Conservation (phyloP, 2,888 invertebrate genomes). For the Andrena fulva region DNA sequence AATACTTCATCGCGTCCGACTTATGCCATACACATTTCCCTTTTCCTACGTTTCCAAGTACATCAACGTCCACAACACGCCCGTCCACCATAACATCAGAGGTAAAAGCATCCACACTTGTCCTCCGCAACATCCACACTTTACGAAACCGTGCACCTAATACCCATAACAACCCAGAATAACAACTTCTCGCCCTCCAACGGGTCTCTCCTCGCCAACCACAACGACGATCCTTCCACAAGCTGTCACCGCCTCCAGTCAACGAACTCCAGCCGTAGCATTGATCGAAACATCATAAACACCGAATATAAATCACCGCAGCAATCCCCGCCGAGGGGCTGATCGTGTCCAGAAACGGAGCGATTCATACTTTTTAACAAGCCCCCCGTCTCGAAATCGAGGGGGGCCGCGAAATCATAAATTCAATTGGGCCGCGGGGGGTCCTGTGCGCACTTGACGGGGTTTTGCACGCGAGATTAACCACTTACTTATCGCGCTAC, state of each 20-base stretch:
- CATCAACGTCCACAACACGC: no score
- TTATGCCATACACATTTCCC: no score
- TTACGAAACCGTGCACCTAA: no score
- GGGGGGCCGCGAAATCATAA: conserved; percentile 17
- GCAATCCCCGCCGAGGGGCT: background rate
- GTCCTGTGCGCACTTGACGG: conserved; percentile 23
- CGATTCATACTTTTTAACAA: conserved; percentile 30
- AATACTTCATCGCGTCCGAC: no score
- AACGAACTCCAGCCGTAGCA: background rate
- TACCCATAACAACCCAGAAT: background rate
- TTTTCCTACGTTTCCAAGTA: no score
- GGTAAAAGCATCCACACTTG: no score
- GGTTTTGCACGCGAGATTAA: conserved; percentile 45
- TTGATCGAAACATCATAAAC: conserved; percentile 7
- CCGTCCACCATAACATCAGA: no score
- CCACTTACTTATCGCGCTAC: conserved; percentile 30
- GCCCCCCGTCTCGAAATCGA: background rate
- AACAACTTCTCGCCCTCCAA: background rate
- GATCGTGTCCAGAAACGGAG: background rate
- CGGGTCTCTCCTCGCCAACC: background rate
- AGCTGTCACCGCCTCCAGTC: background rate
- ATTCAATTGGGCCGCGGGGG: conserved; percentile 21
- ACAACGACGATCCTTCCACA: no score
- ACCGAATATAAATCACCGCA: conserved; percentile 19
- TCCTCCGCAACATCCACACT: no score